A percentile compares a stretch with the other conserved stretches of the same genome.
phyloP scores from a whole-genome alignment of 2,888 invertebrate genomes.

The Ferdinandea cuprea region DNA sequence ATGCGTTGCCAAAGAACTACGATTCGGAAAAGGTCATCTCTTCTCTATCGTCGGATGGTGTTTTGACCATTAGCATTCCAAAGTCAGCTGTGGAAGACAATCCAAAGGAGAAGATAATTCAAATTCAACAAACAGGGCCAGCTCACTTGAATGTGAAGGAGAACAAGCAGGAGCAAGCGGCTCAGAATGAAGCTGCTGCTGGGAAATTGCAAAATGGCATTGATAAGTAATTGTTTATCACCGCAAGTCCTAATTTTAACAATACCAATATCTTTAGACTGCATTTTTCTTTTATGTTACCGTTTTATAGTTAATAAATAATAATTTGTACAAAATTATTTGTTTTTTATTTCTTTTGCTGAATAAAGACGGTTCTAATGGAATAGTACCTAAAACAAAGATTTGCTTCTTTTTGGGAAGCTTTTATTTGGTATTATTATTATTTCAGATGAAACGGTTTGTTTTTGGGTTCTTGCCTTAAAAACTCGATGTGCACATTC shows the following conservation, averaged over 20 bases:
- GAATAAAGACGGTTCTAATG: no score
- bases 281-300: conserved; percentile 14
- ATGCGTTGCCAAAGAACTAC: conserved; percentile 89
- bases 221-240: neutral
- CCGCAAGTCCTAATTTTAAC: neutral
- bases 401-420: no score
- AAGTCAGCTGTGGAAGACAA: conserved; percentile 80
- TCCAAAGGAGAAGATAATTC: conserved; percentile 84
- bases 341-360: neutral
- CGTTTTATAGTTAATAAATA: conserved; percentile 4
- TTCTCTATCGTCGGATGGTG: conserved; percentile 89
- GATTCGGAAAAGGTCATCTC: conserved; percentile 89
- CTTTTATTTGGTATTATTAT: no score
- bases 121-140: conserved; percentile 86
- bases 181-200: conserved; percentile 31
- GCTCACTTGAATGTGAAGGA: conserved; percentile 84
- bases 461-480: no score
- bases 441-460: no score
- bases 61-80: conserved; percentile 88
- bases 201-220: conserved; percentile 41
- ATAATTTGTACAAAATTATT: neutral
- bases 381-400: no score
- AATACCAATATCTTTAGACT: conserved; percentile 5
- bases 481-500: no score
- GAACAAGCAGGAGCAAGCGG: conserved; percentile 80